Base-by-base conservation (phyloP, 2,888 invertebrate species). In the Tipula unca region DNA sequence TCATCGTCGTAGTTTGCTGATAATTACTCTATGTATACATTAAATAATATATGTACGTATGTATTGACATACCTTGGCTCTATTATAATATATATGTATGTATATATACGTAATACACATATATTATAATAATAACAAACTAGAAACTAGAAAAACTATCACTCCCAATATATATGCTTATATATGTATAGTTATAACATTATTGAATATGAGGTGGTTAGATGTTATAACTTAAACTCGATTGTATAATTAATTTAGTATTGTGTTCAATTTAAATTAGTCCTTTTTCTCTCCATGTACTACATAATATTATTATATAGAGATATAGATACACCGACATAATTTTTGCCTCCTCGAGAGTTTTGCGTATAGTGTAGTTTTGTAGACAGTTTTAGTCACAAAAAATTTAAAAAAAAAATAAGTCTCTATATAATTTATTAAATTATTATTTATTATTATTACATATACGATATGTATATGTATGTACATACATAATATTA, bases 191-290 rank as follows among this genome's bases (percentile, higher is more conserved):
- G 25, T 69, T 69, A 25, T 25, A 69, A 69, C 20, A 69, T 25
- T 69, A 69, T 69, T 69, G 69, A 69, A 69, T 69, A 69, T 69
- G 69, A 69, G 69, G 69, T 25, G 69, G 69, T 69, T 69, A 69
- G 69, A 69, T 69, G 69, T 69, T 69, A 69, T 69, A 69, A 69
- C 69, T 69, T 69, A 69, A 69, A 69, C 69, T 69, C 69, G 69
- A 69, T 69, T 69, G 69, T 69, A 69, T 69, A 69, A 69, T 69
- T 69, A 69, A 69, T 69, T 69, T 69, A 69, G 69, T 69, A 69
- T 69, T 69, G 69, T 69, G 69, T 69, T 69, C 69, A 69, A 69
- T 69, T 69, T 69, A 69, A 69, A 69, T 69, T 69, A 69, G 69
- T 69, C 69, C 69, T 69, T 69, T 25, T 69, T 8, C 69, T 69